These are phyloP conservation scores for Hemiscyllium ocellatum DNA, from an alignment of 2,113 vertebrate genomes.

Conservation along the genomic window DNA sequence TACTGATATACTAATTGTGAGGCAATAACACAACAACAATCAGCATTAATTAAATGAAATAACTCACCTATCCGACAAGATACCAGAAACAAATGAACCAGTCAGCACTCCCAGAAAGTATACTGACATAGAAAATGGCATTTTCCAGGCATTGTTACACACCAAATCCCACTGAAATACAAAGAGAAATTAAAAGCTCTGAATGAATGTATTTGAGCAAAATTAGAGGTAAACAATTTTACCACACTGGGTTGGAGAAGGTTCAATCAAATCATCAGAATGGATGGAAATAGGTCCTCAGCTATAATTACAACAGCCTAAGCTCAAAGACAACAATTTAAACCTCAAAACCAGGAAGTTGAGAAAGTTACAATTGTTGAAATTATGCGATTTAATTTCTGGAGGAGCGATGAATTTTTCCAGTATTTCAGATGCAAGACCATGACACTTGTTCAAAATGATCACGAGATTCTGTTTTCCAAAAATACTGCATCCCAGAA, in stretches of 20 bases:
- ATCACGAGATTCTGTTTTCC: background rate
- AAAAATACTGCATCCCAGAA: background rate
- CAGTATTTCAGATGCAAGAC: background rate
- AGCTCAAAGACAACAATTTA: background rate
- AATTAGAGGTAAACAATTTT: background rate
- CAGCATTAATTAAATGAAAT: background rate
- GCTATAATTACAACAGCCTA: background rate
- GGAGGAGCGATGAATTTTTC: background rate
- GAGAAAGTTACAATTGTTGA: background rate
- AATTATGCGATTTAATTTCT: background rate
- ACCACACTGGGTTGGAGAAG: background rate
- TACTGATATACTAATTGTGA: too few relatives aligned
- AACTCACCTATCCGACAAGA: constrained; percentile 72
- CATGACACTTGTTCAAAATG: background rate
- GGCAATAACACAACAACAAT: too few relatives aligned
- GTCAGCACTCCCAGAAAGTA: constrained; percentile 69
- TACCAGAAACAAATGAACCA: constrained; percentile 66
- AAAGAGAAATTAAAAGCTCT: constrained; percentile 15
- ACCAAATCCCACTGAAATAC: constrained; percentile 68
- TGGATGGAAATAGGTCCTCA: background rate
- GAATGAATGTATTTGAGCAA: background rate
- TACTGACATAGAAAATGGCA: constrained; percentile 63
- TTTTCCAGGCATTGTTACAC: constrained; percentile 70
- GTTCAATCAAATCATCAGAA: background rate
- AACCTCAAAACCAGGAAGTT: background rate